A percentile compares a stretch with the other conserved stretches of the same genome.
These are phyloP conservation scores for Ectemnius cavifrons DNA, from an alignment of 2,888 invertebrate species.

Conservation along the genomic window DNA sequence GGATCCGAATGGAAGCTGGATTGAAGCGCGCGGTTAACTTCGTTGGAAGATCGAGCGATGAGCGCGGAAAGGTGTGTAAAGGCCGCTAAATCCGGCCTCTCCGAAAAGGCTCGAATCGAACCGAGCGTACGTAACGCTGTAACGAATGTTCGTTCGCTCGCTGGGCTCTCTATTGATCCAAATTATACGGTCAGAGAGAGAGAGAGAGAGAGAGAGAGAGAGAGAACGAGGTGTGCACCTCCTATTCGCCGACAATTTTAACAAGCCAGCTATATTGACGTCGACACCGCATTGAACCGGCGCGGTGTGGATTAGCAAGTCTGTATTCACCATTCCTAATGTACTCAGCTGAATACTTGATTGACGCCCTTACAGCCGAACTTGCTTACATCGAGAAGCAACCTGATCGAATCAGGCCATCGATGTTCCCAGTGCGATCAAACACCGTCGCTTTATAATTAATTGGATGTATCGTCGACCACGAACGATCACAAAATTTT, in stretches of 20 bases:
- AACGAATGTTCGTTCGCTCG: slow-evolving; percentile 20
- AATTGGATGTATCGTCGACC: too few relatives aligned
- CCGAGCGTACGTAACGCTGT: slow-evolving; percentile 23
- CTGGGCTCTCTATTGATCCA: slow-evolving; percentile 45
- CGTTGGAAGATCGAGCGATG: neutral
- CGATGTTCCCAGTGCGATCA: too few relatives aligned
- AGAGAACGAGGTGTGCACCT: slow-evolving; percentile 10
- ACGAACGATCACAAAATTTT: too few relatives aligned
- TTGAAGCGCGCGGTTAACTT: neutral
- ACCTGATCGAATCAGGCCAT: too few relatives aligned
- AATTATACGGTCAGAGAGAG: slow-evolving; percentile 50
- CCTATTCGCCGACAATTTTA: slow-evolving; percentile 45
- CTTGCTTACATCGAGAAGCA: slow-evolving; percentile 10
- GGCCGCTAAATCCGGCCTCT: neutral
- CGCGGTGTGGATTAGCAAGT: neutral
- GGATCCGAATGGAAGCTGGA: neutral
- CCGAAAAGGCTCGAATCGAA: slow-evolving; percentile 19
- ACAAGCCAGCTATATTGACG: slow-evolving; percentile 47
- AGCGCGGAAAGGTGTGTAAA: slow-evolving; percentile 3
- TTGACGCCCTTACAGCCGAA: neutral
- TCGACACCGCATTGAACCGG: slow-evolving; percentile 47
- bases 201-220: neutral
- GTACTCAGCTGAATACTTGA: too few relatives aligned
- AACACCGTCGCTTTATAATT: too few relatives aligned
- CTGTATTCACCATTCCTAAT: neutral